Percentiles rank a stretch among this genome's conserved stretches.
Evolutionary conservation across 2,797 vertebrate species (phyloP).

Genomic region (Acipenser ruthenus): DNA sequence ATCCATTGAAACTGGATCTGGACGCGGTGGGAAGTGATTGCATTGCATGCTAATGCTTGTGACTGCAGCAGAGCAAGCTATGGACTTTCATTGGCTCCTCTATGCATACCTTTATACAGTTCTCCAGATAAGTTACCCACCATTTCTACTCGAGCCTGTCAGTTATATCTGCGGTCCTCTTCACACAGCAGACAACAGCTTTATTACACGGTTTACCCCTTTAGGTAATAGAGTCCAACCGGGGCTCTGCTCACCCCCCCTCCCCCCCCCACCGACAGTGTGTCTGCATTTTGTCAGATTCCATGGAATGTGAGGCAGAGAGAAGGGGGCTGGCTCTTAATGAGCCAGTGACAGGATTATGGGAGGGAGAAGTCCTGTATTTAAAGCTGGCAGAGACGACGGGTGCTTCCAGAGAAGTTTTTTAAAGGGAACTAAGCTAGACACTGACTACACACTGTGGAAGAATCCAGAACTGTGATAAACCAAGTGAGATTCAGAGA

Average conservation of each 20-base stretch:
- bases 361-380: conserved; percentile 39
- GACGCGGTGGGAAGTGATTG: background rate
- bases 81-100: background rate
- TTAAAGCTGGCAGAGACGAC: conserved; percentile 34
- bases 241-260: background rate
- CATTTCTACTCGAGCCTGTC: background rate
- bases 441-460: conserved; percentile 9
- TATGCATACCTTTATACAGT: background rate
- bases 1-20: background rate
- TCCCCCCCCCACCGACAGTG: background rate
- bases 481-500: background rate
- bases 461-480: conserved; percentile 1
- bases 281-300: conserved; percentile 25
- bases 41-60: background rate
- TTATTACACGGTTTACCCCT: background rate
- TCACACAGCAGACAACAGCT: background rate
- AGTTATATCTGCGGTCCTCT: background rate
- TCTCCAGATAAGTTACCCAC: too few relatives aligned
- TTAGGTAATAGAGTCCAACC: background rate
- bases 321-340: conserved; percentile 33
- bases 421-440: conserved; percentile 23
- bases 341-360: conserved; percentile 36
- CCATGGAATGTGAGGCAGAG: conserved; percentile 34
- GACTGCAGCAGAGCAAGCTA: background rate
- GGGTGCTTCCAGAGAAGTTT: conserved; percentile 27